Conservation (phyloP, 2,113 vertebrate genomes). For the Grantiella picta region DNA sequence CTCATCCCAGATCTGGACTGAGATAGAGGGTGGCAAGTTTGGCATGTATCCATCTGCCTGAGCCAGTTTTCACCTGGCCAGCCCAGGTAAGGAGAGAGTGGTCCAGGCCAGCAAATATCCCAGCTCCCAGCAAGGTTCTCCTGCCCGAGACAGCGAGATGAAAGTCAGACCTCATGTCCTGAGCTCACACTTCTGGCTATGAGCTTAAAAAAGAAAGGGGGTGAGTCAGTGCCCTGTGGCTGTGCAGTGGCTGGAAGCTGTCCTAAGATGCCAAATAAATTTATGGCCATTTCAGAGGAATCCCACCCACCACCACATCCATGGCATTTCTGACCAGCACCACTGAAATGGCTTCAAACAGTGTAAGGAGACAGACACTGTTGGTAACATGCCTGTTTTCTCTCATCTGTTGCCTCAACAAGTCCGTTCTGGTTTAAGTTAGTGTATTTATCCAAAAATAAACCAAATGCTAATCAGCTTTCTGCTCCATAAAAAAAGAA, state of each 20-base stretch:
- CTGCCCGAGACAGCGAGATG: accelerated
- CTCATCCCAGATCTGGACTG: background rate
- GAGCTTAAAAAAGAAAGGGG: background rate
- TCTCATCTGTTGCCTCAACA: background rate
- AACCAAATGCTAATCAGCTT: background rate
- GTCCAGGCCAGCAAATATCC: background rate
- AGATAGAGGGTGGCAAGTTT: accelerated
- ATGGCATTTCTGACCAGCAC: background rate
- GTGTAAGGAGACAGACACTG: background rate
- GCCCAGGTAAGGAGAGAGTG: background rate
- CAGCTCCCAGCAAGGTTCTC: background rate
- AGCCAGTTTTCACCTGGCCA: background rate
- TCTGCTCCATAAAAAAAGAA: background rate
- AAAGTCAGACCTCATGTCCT: background rate
- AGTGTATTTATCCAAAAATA: background rate
- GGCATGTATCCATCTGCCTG: accelerated
- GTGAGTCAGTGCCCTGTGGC: background rate
- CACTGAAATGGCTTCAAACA: background rate
- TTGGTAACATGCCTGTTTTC: background rate
- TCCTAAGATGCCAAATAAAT: background rate
- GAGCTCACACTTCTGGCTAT: background rate
- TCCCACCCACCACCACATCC: background rate
- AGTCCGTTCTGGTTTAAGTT: background rate
- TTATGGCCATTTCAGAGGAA: background rate
- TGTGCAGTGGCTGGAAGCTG: background rate